A percentile compares a stretch with the other conserved stretches of the same genome.
These are phyloP conservation scores for Dryoscopus gambensis DNA, from an alignment of 2,113 vertebrate genomes.

Conservation along the genomic window DNA sequence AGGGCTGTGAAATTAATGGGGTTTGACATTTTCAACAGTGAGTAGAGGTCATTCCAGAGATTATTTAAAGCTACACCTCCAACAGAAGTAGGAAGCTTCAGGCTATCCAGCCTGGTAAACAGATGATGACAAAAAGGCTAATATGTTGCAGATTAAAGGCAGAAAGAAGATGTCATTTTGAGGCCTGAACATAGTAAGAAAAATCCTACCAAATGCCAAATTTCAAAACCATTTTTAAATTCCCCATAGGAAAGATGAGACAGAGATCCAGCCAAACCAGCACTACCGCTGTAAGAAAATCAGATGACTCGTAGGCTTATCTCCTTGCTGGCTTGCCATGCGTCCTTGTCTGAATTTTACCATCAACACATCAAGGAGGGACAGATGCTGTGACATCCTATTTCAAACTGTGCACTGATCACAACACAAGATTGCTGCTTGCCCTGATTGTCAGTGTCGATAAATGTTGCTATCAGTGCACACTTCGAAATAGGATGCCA, in stretches of 20 bases:
- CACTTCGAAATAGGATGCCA: not conserved
- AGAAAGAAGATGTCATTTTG: not conserved
- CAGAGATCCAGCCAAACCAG: not conserved
- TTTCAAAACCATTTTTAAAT: not conserved
- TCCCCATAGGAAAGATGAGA: not conserved
- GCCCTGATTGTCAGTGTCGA: too few species aligned
- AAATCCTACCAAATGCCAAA: not conserved
- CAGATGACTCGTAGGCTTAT: not conserved
- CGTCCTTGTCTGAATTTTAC: not conserved
- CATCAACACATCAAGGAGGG: too few species aligned
- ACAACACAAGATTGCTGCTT: too few species aligned
- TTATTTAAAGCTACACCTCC: not conserved
- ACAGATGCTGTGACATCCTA: too few species aligned
- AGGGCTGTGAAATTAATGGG: not conserved
- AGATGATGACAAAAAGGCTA: not conserved
- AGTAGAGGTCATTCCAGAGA: not conserved
- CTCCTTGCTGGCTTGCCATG: not conserved
- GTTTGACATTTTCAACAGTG: not conserved
- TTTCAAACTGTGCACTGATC: too few species aligned
- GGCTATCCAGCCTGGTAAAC: not conserved
- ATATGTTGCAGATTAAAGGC: not conserved
- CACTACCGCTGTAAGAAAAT: not conserved
- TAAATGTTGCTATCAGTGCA: not conserved
- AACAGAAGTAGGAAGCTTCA: not conserved
- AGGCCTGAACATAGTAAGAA: not conserved